These are phyloP conservation scores for Drosophila biarmipes DNA, from an alignment of 1,140 invertebrate species.

Conservation along the genomic window DNA sequence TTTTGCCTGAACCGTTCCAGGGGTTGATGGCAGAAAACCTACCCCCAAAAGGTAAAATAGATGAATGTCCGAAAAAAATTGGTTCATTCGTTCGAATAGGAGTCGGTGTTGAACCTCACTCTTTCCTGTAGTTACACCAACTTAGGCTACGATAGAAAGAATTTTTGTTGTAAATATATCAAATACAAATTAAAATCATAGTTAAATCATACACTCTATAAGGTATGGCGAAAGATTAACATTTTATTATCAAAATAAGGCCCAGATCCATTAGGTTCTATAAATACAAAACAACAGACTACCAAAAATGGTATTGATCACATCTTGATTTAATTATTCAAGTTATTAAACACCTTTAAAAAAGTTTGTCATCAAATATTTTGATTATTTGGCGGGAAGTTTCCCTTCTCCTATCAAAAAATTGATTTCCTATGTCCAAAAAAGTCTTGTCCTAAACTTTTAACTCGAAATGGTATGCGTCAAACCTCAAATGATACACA, in stretches of 20 bases:
- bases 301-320: not conserved
- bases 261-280: not conserved
- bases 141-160: no score
- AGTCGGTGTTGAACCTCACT: not conserved
- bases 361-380: not conserved
- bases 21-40: not conserved
- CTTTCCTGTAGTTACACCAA: not conserved
- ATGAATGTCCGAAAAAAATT: no score
- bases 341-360: not conserved
- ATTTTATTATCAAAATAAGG: not conserved
- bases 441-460: no score
- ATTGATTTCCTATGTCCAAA: not conserved
- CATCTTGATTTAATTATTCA: conserved; percentile 11
- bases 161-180: no score
- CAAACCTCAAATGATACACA: not conserved
- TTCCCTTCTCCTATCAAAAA: no score
- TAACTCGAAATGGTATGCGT: not conserved
- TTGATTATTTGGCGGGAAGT: not conserved
- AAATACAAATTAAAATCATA: no score
- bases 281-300: no score
- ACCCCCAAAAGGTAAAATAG: not conserved
- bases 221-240: no score
- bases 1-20: not conserved
- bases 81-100: not conserved
- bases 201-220: no score